phyloP scores from a whole-genome alignment of 2,797 vertebrate genomes.

The Anabas testudineus region DNA sequence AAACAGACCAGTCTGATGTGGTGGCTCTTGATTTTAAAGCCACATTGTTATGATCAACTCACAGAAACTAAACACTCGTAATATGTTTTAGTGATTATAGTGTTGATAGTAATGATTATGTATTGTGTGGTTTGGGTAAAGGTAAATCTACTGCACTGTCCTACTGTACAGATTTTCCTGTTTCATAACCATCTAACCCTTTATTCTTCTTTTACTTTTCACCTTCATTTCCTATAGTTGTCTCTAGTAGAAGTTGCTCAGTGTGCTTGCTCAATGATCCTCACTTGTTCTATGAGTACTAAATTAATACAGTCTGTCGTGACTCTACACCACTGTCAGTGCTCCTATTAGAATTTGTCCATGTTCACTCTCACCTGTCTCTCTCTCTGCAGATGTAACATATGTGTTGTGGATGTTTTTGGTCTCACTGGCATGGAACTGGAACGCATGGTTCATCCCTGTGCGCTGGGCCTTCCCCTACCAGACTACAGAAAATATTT shows the following conservation, averaged over 20 bases:
- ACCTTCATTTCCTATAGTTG: background rate
- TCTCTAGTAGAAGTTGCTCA: background rate
- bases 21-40: background rate
- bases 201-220: background rate
- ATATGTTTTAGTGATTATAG: background rate
- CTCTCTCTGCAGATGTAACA: conserved; percentile 85
- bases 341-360: too few relatives aligned
- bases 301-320: background rate
- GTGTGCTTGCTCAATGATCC: too few relatives aligned
- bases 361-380: background rate
- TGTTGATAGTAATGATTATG: background rate
- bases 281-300: background rate
- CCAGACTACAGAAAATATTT: conserved; percentile 88
- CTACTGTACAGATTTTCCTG: background rate
- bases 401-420: conserved; percentile 97
- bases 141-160: conserved; percentile 1
- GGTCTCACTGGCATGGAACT: conserved; percentile 97
- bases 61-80: background rate
- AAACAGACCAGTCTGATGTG: too few relatives aligned
- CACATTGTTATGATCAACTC: background rate
- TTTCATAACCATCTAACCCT: background rate
- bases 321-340: background rate
- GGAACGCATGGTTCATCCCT: conserved; percentile 97
- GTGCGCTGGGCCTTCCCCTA: conserved; percentile 97
- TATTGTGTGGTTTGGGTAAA: conserved; percentile 8